phyloP scores from a whole-genome alignment of 2,113 vertebrate species.

The Deroptyus accipitrinus region DNA sequence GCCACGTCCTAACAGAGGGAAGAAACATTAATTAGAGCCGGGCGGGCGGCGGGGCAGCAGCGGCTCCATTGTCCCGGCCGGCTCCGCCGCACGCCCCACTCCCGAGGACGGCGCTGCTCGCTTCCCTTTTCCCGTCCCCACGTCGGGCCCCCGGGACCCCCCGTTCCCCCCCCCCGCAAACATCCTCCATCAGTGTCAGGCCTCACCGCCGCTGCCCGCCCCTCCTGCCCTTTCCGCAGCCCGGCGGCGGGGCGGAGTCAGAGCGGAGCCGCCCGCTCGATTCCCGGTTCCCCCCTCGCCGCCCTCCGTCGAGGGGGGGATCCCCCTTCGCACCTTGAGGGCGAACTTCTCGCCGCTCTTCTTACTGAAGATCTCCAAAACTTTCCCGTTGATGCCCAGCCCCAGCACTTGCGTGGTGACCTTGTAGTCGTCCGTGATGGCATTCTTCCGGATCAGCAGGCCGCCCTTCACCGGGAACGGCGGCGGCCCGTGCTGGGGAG shows the following conservation, averaged over 20 bases:
- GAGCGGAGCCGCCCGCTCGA: background rate
- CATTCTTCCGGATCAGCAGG: slow-evolving; percentile 89
- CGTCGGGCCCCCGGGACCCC: background rate
- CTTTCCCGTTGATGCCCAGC: slow-evolving; percentile 94
- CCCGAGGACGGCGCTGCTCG: background rate
- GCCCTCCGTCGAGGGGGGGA: background rate
- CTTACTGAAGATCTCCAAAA: slow-evolving; percentile 90
- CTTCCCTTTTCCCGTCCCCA: background rate
- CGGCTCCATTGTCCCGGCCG: slow-evolving; percentile 18
- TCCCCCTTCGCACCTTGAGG: slow-evolving; percentile 80
- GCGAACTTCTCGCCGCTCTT: slow-evolving; percentile 90
- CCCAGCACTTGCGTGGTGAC: slow-evolving; percentile 93
- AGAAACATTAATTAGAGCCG: background rate
- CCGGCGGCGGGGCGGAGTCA: background rate
- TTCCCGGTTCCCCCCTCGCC: background rate
- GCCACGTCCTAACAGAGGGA: background rate
- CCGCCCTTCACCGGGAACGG: slow-evolving; percentile 79
- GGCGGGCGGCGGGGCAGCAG: background rate
- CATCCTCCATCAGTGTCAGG: background rate
- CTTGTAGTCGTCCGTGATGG: slow-evolving; percentile 95
- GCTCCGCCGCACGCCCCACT: background rate
- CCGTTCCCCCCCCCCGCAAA: background rate
- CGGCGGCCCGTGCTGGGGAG: slow-evolving; percentile 30
- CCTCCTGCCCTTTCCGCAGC: background rate
- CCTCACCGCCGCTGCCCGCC: background rate